Evolutionary conservation across 2,888 invertebrate genomes (phyloP), one percentile per base, ranked within the genome.

Genomic region (Dryadula phaetusa): DNA sequence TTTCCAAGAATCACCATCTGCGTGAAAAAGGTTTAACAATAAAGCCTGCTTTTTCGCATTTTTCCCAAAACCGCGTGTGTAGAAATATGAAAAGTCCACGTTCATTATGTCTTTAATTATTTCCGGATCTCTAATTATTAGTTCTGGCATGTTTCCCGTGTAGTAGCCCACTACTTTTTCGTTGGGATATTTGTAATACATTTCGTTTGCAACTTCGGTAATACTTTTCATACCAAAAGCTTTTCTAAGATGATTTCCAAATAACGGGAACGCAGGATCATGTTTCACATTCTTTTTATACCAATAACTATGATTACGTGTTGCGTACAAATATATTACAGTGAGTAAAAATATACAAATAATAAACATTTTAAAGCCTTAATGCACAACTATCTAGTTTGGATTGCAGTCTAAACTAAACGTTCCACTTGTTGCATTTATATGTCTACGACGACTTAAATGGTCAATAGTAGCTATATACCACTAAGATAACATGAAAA

Each of bases 1-100:
- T 69, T 82, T 88, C 90, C 91, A 90, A 3, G 64, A 63, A 56
- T 90, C 90, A 0, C 89, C 90, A 22, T 88, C 84, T 3, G 66
- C 79, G 46, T 82, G 78, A 64, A 90, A 89, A 22, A 89, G 60
- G 58, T 84, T 88, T 2, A 61, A 53, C 8, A 82, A 69, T 0
- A 86, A 14, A 0, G 86, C 82, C 53, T 90, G 70, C 6, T 70
- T 62, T 14, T 74, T 65, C 1, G 66, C 71, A 32, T 75, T 70
- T 56, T 75, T 68, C 5, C 72, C 73, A 16, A 70, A 71, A 0
- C 76, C 77, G 1, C 76, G 71, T 4, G 14, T 86, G 77, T 0
- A 72, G 75, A 90, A 90, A 60, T 80, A 75, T 0, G 75, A 70
- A 37, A 88, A 88, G 61, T 90, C 87, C 1, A 78, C 73, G 60